phyloP scores from a whole-genome alignment of 2,113 vertebrate species.

The Nibea coibor region DNA sequence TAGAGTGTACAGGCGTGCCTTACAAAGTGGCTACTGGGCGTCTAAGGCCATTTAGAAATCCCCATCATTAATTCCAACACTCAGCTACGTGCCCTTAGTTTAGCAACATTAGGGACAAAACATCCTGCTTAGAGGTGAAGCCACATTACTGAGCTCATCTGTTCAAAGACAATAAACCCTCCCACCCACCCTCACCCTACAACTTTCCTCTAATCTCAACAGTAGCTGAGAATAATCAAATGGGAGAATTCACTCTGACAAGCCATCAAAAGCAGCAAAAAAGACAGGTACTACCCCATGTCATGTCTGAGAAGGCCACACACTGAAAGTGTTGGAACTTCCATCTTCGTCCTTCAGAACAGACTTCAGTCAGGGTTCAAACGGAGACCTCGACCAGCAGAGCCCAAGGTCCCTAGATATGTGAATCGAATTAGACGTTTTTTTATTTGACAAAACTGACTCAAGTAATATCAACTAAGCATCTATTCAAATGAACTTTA shows the following conservation, averaged over 20 bases:
- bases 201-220: slow-evolving; percentile 26
- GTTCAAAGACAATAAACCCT: not conserved
- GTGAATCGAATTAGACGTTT: slow-evolving; percentile 87
- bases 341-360: slow-evolving; percentile 86
- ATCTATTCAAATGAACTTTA: slow-evolving; percentile 98
- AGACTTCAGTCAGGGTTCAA: slow-evolving; percentile 85
- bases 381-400: slow-evolving; percentile 86
- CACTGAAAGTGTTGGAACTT: slow-evolving; percentile 81
- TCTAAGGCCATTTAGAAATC: not conserved
- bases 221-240: slow-evolving; percentile 22
- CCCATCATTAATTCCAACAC: not conserved
- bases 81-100: slow-evolving; percentile 7
- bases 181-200: not conserved
- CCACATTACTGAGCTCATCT: slow-evolving; percentile 28
- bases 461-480: slow-evolving; percentile 81
- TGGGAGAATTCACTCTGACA: slow-evolving; percentile 46
- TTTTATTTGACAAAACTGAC: slow-evolving; percentile 76
- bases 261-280: slow-evolving; percentile 71
- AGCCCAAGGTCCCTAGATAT: slow-evolving; percentile 88
- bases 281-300: slow-evolving; percentile 79
- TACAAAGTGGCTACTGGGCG: not conserved
- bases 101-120: not conserved
- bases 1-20: not conserved
- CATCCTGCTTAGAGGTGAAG: not conserved
- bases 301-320: slow-evolving; percentile 81